These are phyloP conservation scores for Lymantria dispar DNA, from an alignment of 2,888 invertebrate genomes.

Conservation along the genomic window DNA sequence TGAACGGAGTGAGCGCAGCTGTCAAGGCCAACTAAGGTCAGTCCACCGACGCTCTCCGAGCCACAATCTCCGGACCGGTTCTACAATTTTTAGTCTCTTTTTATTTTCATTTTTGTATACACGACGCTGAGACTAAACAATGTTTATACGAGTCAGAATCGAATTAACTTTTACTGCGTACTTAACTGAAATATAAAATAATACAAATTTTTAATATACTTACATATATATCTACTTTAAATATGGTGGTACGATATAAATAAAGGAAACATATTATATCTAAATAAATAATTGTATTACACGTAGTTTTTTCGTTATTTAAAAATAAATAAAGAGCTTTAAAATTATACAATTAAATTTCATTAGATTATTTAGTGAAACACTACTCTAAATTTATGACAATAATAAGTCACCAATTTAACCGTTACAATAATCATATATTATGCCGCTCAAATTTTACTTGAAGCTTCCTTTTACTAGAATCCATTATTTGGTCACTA, in stretches of 20 bases:
- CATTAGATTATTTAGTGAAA: too few relatives aligned
- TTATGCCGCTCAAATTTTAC: not conserved
- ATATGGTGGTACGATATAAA: too few relatives aligned
- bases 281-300: too few relatives aligned
- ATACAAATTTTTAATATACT: conserved; percentile 36
- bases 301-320: too few relatives aligned
- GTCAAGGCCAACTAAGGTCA: conserved; percentile 82
- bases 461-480: not conserved
- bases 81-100: conserved; percentile 80
- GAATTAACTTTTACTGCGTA: conserved; percentile 76
- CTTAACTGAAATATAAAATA: conserved; percentile 57
- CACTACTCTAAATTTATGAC: too few relatives aligned
- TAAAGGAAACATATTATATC: too few relatives aligned
- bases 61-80: conserved; percentile 78
- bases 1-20: conserved; percentile 72
- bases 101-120: conserved; percentile 82
- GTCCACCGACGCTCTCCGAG: conserved; percentile 78
- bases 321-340: too few relatives aligned
- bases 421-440: not conserved
- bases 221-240: conserved; percentile 15
- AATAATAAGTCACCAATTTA: too few relatives aligned
- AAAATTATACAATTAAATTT: too few relatives aligned
- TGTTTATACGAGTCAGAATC: conserved; percentile 77
- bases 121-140: conserved; percentile 80
- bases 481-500: not conserved